Evolutionary conservation across 2,113 vertebrate genomes (phyloP).

Genomic region (Argyrosomus japonicus): DNA sequence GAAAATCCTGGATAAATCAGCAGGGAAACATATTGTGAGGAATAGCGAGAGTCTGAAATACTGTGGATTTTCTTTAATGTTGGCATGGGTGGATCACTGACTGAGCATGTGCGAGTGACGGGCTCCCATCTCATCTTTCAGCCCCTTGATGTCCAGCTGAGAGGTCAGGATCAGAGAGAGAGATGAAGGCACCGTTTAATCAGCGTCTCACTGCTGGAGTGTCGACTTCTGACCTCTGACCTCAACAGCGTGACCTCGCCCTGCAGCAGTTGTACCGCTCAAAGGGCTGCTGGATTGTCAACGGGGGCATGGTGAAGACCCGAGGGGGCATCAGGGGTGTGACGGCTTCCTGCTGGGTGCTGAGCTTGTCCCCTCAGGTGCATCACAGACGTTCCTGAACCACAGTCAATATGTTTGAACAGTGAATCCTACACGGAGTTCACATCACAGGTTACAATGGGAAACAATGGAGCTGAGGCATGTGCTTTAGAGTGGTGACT

Average conservation of each 20-base stretch:
- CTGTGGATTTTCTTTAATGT: not conserved
- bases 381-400: conserved; percentile 76
- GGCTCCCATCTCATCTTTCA: conserved; percentile 34
- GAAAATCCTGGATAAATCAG: too few species aligned
- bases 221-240: conserved; percentile 62
- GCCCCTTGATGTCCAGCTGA: conserved; percentile 64
- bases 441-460: not conserved
- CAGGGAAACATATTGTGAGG: not conserved
- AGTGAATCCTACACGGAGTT: not conserved
- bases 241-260: conserved; percentile 37
- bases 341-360: conserved; percentile 45
- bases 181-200: conserved; percentile 69
- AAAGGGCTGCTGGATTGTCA: conserved; percentile 42
- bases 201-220: conserved; percentile 53
- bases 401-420: not conserved
- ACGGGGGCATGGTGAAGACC: conserved; percentile 12
- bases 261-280: conserved; percentile 44
- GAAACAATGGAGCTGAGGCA: too few species aligned
- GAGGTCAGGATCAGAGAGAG: conserved; percentile 71
- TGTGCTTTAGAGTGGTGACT: not conserved
- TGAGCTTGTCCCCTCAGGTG: conserved; percentile 66
- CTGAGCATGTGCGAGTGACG: not conserved
- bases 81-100: not conserved
- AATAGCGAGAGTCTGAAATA: not conserved
- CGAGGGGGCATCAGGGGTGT: conserved; percentile 45